These are phyloP conservation scores for Gallinago solitaria DNA, from an alignment of 2,797 vertebrate genomes.

Conservation along the genomic window DNA sequence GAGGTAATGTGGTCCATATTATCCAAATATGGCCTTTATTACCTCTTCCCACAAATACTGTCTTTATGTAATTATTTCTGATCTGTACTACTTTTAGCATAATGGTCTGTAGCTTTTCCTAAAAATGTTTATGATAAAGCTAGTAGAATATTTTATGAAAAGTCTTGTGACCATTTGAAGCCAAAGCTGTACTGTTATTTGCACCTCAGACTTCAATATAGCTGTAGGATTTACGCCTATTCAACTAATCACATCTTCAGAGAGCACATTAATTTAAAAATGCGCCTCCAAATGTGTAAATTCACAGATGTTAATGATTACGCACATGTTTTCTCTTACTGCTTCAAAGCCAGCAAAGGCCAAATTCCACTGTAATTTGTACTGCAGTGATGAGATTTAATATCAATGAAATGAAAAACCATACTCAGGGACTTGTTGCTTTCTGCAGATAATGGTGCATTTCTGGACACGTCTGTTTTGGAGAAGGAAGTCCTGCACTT, in stretches of 20 bases:
- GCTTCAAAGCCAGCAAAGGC: constrained; percentile 6
- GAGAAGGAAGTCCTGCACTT: not conserved
- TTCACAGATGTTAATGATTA: constrained; percentile 54
- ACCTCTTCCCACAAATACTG: not conserved
- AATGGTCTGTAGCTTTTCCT: not conserved
- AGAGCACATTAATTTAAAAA: not conserved
- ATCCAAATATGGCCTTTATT: constrained; percentile 11
- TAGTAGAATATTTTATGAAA: not conserved
- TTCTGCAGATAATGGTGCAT: not conserved
- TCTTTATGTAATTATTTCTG: not conserved
- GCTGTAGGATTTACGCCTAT: not conserved
- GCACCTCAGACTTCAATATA: not conserved
- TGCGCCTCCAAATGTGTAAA: not conserved
- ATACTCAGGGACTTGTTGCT: not conserved
- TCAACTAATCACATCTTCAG: not conserved
- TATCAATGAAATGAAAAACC: not conserved
- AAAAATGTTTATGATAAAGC: not conserved
- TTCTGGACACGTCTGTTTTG: not conserved
- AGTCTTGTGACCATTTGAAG: not conserved
- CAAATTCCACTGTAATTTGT: constrained; percentile 32
- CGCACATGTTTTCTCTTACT: constrained; percentile 11
- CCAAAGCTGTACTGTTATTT: not conserved
- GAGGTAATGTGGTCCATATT: not conserved
- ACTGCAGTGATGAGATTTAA: not conserved
- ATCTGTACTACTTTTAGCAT: not conserved